Percentiles rank a stretch among this genome's conserved stretches.
Evolutionary conservation across 2,797 vertebrate species (phyloP).

Genomic region (Enteromius argenteus): DNA sequence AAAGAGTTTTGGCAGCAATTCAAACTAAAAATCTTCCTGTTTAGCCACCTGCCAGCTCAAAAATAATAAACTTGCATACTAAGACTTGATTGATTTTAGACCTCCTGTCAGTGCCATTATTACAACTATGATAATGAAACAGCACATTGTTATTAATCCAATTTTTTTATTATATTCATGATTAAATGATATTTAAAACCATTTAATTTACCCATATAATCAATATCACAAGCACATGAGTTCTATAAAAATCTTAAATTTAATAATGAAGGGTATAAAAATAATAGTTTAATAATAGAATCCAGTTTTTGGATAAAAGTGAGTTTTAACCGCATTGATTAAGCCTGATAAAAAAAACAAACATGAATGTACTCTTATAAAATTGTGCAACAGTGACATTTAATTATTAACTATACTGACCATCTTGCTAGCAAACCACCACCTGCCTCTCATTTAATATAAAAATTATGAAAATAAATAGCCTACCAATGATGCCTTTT

Average conservation of each 20-base stretch:
- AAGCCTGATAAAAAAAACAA: conserved; percentile 22
- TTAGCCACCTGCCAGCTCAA: background rate
- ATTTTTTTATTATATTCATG: background rate
- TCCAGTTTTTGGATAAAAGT: background rate
- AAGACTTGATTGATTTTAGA: background rate
- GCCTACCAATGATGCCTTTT: background rate
- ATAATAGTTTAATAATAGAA: background rate
- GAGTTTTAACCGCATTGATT: background rate
- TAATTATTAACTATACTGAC: conserved; percentile 20
- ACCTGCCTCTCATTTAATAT: background rate
- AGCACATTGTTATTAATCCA: background rate
- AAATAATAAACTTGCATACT: background rate
- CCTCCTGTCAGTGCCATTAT: background rate
- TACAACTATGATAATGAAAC: background rate
- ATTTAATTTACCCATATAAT: background rate
- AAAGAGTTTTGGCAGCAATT: background rate
- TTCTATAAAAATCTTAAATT: background rate
- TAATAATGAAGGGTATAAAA: background rate
- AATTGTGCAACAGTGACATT: conserved; percentile 2
- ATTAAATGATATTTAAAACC: background rate
- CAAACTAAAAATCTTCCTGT: background rate
- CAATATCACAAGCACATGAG: background rate
- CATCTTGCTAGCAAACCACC: background rate
- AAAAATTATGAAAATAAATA: background rate
- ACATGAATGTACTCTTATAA: background rate